Base-by-base conservation (phyloP, 2,113 vertebrate genomes). In the Salminus brasiliensis region DNA sequence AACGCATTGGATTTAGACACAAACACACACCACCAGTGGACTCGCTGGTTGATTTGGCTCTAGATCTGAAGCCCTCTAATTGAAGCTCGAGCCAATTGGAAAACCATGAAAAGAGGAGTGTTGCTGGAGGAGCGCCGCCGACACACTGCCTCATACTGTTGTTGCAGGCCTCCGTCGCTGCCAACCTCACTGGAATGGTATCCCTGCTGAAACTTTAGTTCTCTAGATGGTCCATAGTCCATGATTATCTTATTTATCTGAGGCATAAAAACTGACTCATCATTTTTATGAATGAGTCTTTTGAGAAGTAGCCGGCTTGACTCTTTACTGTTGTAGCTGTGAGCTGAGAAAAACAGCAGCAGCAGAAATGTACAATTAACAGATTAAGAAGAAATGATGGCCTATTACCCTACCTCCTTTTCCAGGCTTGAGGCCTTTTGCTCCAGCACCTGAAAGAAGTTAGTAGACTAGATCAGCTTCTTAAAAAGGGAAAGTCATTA, bases 391-490 rank as follows among this genome's bases (percentile, higher is more conserved):
- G 66, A 74, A 71, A 70, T 15, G 16, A 11, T 43, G 8, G 12
- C 8, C 8, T 7, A 11, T 1, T 75, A 36, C 47, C n/a, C 29
- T 70, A 87, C 87, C 85, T 85, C 87, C 86, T 72, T 87, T 87
- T 75, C 85, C 85, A 68, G 86, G 72, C 83, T 88, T 78, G 63
- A 77, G 55, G n/a, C 62, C 74, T 72, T 57, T 82, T 39, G 45
- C 87, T 76, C 86, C 87, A 81, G 84, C 84, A 87, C 87, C 89
- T 92, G 81, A 60, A 82, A 36, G 7, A 76, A 72, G 57, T 66
- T 5, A 41, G 27, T 13, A 62, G 25, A 12, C 23, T 29, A 49
- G 41, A 39, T 39, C 36, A 43, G 41, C 5, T 43, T 43, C 41
- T 2, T 2, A 2, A 2, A 11, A 43, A 43, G 12, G 11, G 11